Percentiles rank a stretch among this genome's conserved stretches.
Evolutionary conservation across 2,113 vertebrate genomes (phyloP).

Genomic region (Oryzias woworae): DNA sequence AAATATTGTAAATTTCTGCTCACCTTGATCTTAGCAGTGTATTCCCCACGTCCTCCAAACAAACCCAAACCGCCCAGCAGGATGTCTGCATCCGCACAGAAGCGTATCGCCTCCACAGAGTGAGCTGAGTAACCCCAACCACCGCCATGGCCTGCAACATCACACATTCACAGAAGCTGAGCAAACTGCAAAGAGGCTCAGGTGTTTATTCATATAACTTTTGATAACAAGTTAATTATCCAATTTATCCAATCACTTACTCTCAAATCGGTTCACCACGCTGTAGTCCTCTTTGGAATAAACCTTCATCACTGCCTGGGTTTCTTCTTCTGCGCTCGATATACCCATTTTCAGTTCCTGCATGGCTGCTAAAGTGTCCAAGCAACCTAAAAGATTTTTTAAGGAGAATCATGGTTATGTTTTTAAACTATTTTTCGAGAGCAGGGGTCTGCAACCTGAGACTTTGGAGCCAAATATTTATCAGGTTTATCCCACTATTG

Average conservation of each 20-base stretch:
- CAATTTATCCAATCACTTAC: slow-evolving; percentile 71
- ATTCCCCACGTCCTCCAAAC: slow-evolving; percentile 97
- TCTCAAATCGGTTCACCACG: slow-evolving; percentile 98
- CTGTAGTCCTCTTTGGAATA: slow-evolving; percentile 99
- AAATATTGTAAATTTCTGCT: not conserved
- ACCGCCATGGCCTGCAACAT: slow-evolving; percentile 91
- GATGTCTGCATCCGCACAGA: slow-evolving; percentile 95
- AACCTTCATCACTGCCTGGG: slow-evolving; percentile 97
- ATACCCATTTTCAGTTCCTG: slow-evolving; percentile 98
- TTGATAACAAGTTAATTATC: no score
- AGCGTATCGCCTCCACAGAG: slow-evolving; percentile 97
- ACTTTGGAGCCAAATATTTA: no score
- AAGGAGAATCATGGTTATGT: no score
- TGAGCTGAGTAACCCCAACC: slow-evolving; percentile 99
- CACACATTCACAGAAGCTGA: slow-evolving; percentile 3
- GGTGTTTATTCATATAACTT: not conserved
- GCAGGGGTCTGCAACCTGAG: no score
- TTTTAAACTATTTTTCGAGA: no score
- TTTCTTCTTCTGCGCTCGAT: slow-evolving; percentile 93
- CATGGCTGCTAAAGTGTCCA: slow-evolving; percentile 97
- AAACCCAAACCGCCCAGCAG: slow-evolving; percentile 94
- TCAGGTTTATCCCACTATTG: no score
- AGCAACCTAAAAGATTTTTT: slow-evolving; percentile 81
- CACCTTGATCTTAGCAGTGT: slow-evolving; percentile 99
- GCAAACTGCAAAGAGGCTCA: not conserved